Base-by-base conservation (phyloP, 2,113 vertebrate species). In the Myrmecophaga tridactyla region DNA sequence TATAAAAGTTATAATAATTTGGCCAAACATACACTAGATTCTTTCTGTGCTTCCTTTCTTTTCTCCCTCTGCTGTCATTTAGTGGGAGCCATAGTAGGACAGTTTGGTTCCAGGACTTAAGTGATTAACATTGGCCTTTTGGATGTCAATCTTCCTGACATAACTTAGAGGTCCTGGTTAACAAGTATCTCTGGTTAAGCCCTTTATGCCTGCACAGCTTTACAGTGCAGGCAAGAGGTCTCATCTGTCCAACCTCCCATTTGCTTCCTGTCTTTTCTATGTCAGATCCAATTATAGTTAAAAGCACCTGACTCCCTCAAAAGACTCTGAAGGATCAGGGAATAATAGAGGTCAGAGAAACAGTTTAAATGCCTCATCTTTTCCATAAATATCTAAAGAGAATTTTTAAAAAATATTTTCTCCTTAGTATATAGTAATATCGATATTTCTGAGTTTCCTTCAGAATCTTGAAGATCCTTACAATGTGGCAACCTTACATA, bases 351-450 rank as follows among this genome's bases (percentile, higher is more conserved):
- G 48, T 91, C 67, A 96, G 25, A 83, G 56, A 76, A 83, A 56
- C 46, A 89, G 27, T 92, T 60, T 85, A 41, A 91, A 86, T 78
- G 15, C 34, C 41, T 96, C 20, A 34, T 63, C 14, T 67, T 93
- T 96, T 86, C 73, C 62, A 90, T 81, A 91, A 95, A 72, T 83
- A 89, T 65, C 10, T 20, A 78, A 88, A 90, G n/a, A 90, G 11
- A 56, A 89, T 62, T 86, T 84, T 13, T 65, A 87, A 41, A 81
- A 43, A 86, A 36, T 90, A 62, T 60, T 85, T 94, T 86, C 43
- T 25, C n/a, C 8, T 85, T 36, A 4, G 3, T 80, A 27, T 86
- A 88, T 94, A 70, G 62, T 88, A 95, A 70, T 12, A 75, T 43
- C 27, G 69, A 17, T 81, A 83, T 95, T 89, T 95, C 36, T 88